Evolutionary conservation across 2,797 vertebrate genomes (phyloP), one percentile per base, ranked within the genome.

Genomic region (Meriones psammophilus): DNA sequence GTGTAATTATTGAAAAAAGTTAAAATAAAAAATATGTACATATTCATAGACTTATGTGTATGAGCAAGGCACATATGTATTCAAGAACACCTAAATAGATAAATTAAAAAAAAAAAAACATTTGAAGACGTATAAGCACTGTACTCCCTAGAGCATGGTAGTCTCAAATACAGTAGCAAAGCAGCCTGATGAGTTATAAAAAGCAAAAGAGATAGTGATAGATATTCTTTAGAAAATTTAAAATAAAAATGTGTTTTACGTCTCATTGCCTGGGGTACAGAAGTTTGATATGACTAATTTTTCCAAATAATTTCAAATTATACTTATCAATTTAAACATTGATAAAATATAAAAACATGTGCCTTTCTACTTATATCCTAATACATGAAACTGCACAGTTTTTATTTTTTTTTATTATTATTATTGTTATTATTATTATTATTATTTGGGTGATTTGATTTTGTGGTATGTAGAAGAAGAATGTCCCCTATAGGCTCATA

Each of bases 181-280:
- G 22, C 54, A 50, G 1, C 24, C 24, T 33, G 86, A 17, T 90
- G 24, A 76, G 76, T 88, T 84, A 20, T 79, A 54, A 89, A 64
- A 80, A n/a, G 68, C 28, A 74, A 78, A 58, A 78, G 73, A 91
- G 28, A 89, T 74, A 69, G 66, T 76, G 17, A 91, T 69, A 33
- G 54, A n/a, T 89, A 79, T 50, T 92, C 93, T 97, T n/a, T 88
- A 60, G 81, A 94, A 54, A 24, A 78, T 90, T 88, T 26, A 2
- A 66, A 58, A 80, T 22, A 30, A 77, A 88, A 42, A 78, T 73
- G 50, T 87, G 60, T 92, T 85, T 91, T 88, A 77, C 69, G 22
- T 60, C 33, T 79, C n/a, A n/a, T 80, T 94, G 10, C 33, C 33
- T 93, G 62, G 4, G 13, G 54, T 88, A 28, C 60, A 88, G 30